Base-by-base conservation (phyloP, 1,140 invertebrate species). In the Bombyx mandarina region DNA sequence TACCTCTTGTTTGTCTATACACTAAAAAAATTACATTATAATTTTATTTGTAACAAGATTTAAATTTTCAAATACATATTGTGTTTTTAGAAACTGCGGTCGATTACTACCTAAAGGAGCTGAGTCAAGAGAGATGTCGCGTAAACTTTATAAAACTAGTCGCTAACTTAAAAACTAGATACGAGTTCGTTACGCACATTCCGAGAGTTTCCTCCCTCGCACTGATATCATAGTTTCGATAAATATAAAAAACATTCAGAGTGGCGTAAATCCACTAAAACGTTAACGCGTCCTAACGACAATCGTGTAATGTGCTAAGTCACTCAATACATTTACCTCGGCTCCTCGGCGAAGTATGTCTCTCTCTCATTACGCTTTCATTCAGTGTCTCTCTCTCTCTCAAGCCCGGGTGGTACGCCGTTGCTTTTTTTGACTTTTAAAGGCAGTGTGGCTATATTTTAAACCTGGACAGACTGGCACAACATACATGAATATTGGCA, bases 401-500 rank as follows among this genome's bases (percentile, higher is more conserved):
- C 73, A 66, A 75, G 79, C 83, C 79, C 81, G 73, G 26, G 50
- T 60, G 56, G 62, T 63, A 63, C 56, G 53, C 71, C 73, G 73
- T 8, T n/a, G 62, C 67, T 74, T 71, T 75, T 70, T 72, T 69
- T 74, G 83, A 79, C 71, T 68, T 18, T 77, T 75, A 70, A 73
- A 79, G 79, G 79, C 80, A 81, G 83, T 86, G 83, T 86, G 81
- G 81, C 76, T 75, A 77, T 65, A 69, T 64, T 76, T 73, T 72
- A 67, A 62, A 86, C 83, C 83, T 86, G 83, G 71, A 86, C 81
- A 86, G 68, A 86, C 77, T 83, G 75, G 73, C 77, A 82, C 69
- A 65, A 73, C 71, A 77, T 54, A 60, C 52, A 71, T 76, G 56
- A 78, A 69, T 71, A 79, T 77, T 71, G 73, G 59, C 73, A 77